Percentiles rank a stretch among this genome's conserved stretches.
phyloP scores from a whole-genome alignment of 2,797 vertebrate species.

The Sus cebifrons region DNA sequence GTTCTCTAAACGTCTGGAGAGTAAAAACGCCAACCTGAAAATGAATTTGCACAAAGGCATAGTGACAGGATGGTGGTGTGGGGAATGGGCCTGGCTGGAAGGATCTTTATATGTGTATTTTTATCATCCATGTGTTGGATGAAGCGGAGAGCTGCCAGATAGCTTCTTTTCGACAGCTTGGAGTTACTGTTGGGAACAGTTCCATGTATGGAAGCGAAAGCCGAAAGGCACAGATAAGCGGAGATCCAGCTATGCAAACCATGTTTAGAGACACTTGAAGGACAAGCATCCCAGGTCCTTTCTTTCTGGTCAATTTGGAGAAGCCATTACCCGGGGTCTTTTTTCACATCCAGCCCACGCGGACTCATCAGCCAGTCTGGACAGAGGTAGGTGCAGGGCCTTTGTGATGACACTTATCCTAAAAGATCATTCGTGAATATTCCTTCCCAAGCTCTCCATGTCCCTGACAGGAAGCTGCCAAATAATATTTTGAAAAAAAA shows the following conservation, averaged over 20 bases:
- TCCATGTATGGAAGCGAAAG: constrained; percentile 97
- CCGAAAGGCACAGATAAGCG: constrained; percentile 95
- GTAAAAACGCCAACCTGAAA: constrained; percentile 61
- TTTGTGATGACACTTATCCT: constrained; percentile 37
- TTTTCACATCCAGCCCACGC: constrained; percentile 86
- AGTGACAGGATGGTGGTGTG: constrained; percentile 73
- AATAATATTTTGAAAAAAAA: constrained; percentile 53
- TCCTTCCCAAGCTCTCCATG: neutral
- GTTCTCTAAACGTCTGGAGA: constrained; percentile 14
- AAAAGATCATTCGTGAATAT: constrained; percentile 67
- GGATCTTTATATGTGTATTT: constrained; percentile 85
- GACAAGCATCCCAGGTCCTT: constrained; percentile 92
- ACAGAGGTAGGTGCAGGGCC: constrained; percentile 90
- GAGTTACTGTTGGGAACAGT: constrained; percentile 94
- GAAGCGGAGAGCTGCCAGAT: constrained; percentile 93
- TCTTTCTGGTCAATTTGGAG: constrained; percentile 95
- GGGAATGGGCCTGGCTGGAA: constrained; percentile 73
- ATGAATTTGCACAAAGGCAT: constrained; percentile 69
- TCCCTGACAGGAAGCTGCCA: constrained; percentile 42
- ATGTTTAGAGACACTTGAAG: constrained; percentile 95
- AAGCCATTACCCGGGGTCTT: constrained; percentile 88
- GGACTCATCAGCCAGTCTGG: constrained; percentile 85
- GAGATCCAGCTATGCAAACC: constrained; percentile 94
- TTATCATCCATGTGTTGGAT: constrained; percentile 92
- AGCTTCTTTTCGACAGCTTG: constrained; percentile 93